Conservation (phyloP, 2,797 vertebrate species). For the Mycteria americana region DNA sequence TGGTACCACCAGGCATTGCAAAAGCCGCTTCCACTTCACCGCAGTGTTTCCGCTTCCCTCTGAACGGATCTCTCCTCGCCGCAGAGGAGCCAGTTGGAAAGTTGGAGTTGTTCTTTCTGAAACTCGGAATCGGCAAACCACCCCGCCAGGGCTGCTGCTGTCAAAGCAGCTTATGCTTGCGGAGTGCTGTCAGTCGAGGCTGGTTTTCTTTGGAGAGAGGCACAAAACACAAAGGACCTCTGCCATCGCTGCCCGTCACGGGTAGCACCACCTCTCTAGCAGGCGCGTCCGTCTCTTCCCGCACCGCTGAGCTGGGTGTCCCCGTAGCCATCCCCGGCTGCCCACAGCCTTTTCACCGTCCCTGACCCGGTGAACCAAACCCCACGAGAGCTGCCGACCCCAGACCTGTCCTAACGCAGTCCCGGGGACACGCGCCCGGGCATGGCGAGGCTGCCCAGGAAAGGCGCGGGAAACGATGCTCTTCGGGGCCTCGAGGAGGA, state of each 20-base stretch:
- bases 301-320: neutral
- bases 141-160: neutral
- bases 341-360: neutral
- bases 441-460: rapidly evolving
- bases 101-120: neutral
- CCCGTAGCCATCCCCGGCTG: neutral
- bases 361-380: neutral
- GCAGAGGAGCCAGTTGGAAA: neutral
- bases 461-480: rapidly evolving
- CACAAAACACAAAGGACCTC: neutral
- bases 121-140: neutral
- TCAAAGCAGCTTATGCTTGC: rapidly evolving
- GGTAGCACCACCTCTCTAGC: neutral
- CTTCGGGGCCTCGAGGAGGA: neutral
- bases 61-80: neutral
- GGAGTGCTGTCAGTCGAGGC: neutral
- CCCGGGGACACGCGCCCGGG: rapidly evolving
- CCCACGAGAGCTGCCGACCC: neutral
- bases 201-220: neutral
- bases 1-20: neutral
- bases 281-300: neutral
- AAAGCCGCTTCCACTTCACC: neutral
- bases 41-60: neutral
- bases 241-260: neutral
- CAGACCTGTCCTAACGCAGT: neutral